Conservation (phyloP, 2,888 invertebrate species). For the Erynnis tages region DNA sequence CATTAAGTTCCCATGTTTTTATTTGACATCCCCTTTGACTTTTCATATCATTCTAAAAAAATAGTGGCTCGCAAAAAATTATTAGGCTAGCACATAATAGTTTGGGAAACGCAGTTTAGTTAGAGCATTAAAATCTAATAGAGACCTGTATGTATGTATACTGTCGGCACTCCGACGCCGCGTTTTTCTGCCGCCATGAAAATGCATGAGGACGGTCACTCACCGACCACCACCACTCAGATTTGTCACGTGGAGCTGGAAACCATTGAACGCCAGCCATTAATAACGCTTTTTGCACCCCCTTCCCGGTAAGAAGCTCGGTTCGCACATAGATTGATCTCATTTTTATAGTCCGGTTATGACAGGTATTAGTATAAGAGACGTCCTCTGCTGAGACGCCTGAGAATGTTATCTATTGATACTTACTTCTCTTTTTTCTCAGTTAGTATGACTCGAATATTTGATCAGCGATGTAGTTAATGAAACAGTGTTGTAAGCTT, state of each 20-base stretch:
- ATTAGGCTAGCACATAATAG: too few species aligned
- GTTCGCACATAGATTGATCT: conserved; percentile 22
- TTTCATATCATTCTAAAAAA: too few species aligned
- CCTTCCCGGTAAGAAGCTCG: neutral
- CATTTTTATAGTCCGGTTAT: conserved; percentile 15
- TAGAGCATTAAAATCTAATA: conserved; percentile 2
- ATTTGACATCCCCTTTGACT: too few species aligned
- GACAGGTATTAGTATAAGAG: neutral
- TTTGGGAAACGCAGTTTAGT: too few species aligned
- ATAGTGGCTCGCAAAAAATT: too few species aligned
- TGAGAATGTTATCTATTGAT: neutral
- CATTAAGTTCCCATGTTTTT: too few species aligned
- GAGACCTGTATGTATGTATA: neutral
- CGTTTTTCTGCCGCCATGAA: conserved; percentile 56
- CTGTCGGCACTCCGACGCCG: conserved; percentile 45
- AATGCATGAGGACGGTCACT: conserved; percentile 49
- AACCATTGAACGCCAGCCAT: conserved; percentile 26
- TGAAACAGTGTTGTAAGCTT: too few species aligned
- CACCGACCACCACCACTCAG: conserved; percentile 24
- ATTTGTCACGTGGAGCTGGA: conserved; percentile 39
- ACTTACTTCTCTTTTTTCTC: too few species aligned
- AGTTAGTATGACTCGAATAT: too few species aligned
- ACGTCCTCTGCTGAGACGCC: neutral
- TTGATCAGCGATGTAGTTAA: too few species aligned
- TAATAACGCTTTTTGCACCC: conserved; percentile 28